These are phyloP conservation scores for Tortrix viridana DNA, from an alignment of 2,888 invertebrate species.

Conservation along the genomic window DNA sequence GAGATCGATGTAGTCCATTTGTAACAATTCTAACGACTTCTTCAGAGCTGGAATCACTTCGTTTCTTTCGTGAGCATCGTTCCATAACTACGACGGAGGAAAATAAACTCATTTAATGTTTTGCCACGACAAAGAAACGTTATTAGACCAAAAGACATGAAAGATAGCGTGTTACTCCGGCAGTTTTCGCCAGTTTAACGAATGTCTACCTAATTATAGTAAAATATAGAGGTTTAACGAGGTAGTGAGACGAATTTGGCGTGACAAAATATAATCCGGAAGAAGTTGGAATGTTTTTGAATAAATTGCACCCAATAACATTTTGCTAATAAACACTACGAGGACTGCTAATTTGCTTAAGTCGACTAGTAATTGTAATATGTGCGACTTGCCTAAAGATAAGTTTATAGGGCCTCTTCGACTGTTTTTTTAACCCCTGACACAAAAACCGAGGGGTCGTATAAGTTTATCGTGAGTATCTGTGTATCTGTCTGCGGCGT, in stretches of 20 bases:
- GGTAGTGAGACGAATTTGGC: conserved; percentile 15
- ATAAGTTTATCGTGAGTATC: too few species aligned
- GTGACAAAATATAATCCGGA: conserved; percentile 16
- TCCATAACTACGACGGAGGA: conserved; percentile 66
- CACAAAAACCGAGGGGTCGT: too few species aligned
- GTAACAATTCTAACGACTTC: conserved; percentile 85
- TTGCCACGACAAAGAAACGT: conserved; percentile 32
- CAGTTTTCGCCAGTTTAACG: conserved; percentile 20
- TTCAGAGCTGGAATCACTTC: conserved; percentile 87
- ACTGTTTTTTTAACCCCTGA: too few species aligned
- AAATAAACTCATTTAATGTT: conserved; percentile 40
- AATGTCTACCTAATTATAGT: conserved; percentile 20
- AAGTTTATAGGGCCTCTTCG: too few species aligned
- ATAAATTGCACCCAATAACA: conserved; percentile 1
- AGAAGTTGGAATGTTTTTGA: not conserved
- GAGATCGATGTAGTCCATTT: conserved; percentile 90
- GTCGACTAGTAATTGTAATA: too few species aligned
- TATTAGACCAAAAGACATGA: conserved; percentile 31
- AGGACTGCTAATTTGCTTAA: too few species aligned
- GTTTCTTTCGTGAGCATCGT: conserved; percentile 84
- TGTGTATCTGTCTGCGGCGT: too few species aligned
- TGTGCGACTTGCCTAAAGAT: too few species aligned
- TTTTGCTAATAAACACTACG: not conserved
- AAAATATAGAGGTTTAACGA: conserved; percentile 18
- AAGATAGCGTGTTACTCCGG: conserved; percentile 28